Conservation (phyloP, 2,888 invertebrate species). For the Mycogona germanica region DNA sequence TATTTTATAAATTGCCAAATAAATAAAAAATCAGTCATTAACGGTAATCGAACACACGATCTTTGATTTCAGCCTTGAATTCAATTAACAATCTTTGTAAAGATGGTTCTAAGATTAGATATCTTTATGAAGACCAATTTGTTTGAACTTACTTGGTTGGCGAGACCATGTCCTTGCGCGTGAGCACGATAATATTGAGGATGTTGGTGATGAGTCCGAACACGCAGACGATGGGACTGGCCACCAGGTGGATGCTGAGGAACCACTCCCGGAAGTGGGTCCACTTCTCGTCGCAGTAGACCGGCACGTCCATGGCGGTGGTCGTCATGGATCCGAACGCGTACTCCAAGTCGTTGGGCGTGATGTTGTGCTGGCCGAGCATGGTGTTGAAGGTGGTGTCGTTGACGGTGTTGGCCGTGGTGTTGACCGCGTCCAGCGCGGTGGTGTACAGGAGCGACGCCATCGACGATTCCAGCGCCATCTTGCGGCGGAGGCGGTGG, state of each 20-base stretch:
- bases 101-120: too few species aligned
- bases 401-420: constrained; percentile 1
- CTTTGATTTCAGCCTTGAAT: too few species aligned
- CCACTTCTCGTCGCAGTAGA: constrained; percentile 21
- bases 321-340: constrained; percentile 28
- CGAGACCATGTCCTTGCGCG: constrained; percentile 78
- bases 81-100: too few species aligned
- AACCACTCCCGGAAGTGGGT: constrained; percentile 49
- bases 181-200: constrained; percentile 81
- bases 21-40: too few species aligned
- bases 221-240: constrained; percentile 72
- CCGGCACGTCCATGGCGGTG: constrained; percentile 41
- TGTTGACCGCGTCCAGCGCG: too few species aligned
- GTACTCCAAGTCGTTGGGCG: constrained; percentile 18
- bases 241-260: constrained; percentile 65
- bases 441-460: too few species aligned
- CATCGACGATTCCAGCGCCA: too few species aligned
- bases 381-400: neutral
- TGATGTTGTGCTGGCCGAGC: constrained; percentile 12
- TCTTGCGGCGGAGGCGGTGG: too few species aligned
- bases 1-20: too few species aligned
- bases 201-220: constrained; percentile 83
- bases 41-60: too few species aligned
- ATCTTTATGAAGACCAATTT: too few species aligned
- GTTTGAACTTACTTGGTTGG: constrained; percentile 86